Evolutionary conservation across 2,797 vertebrate species (phyloP), one percentile per base, ranked within the genome.

Genomic region (Remorina albescens): DNA sequence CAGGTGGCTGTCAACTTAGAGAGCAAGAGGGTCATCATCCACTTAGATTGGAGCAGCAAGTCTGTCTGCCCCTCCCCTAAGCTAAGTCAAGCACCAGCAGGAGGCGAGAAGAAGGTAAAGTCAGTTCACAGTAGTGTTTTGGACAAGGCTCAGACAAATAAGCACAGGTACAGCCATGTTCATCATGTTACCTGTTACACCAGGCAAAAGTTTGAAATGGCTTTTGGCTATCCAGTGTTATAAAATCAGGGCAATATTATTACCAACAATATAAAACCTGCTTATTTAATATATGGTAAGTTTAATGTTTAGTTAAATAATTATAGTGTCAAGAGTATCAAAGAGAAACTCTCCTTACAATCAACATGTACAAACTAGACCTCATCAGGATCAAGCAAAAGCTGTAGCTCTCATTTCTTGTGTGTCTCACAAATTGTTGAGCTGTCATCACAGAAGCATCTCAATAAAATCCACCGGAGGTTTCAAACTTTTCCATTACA

Each of bases 1-100:
- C 91, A 95, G 93, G 86, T 94, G 91, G 83, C 76, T 86, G 88
- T 90, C 23, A 19, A 84, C 88, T 90, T 93, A 89, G 42, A 23
- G 4, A 78, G 60, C 85, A 88, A 78, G 88, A 89, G 81, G 80
- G 70, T 68, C 83, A 84, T 93, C 87, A 89, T 88, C 66, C 88
- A 69, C 82, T 88, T 82, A 79, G 76, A 88, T 63, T 28, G 37
- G 80, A 86, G 85, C 67, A 47, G 81, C 79, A 69, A 74, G 47
- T 67, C 76, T 60, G 49, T 78, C 69, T 87, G 72, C 79, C 62
- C 30, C 59, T 59, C 61, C 80, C 23, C 76, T 89, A 83, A 92
- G 84, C 86, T 76, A 21, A 81, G 82, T 79, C 81, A 66, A 44
- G 75, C 71, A 78, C 21, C 85, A 90, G 84, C 78, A 86, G 83